phyloP scores from a whole-genome alignment of 2,888 invertebrate genomes.

The Drosophila bunnanda region DNA sequence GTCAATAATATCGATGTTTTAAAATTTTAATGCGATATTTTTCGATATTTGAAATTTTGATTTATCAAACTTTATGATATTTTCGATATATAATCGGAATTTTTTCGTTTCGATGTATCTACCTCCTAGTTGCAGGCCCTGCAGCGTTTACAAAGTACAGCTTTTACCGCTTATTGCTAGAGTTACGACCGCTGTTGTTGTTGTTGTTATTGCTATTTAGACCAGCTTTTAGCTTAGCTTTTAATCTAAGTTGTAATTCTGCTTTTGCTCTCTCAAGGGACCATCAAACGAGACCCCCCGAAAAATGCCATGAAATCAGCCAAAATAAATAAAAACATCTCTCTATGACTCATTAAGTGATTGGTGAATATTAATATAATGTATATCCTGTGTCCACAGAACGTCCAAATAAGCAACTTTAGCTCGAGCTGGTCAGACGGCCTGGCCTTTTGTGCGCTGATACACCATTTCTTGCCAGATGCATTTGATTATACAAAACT shows the following conservation, averaged over 20 bases:
- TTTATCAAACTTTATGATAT: not conserved
- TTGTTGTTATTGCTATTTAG: conserved; percentile 28
- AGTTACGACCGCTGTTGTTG: conserved; percentile 32
- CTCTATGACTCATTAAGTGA: not conserved
- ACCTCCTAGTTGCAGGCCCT: not conserved
- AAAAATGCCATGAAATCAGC: conserved; percentile 30
- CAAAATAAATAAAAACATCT: not conserved
- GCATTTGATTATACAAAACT: conserved; percentile 97
- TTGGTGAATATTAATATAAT: not conserved
- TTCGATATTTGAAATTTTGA: not conserved
- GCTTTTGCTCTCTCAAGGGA: conserved; percentile 16
- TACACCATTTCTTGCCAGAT: conserved; percentile 98
- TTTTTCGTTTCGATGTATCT: not conserved
- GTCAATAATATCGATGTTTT: not conserved
- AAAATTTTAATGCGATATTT: not conserved
- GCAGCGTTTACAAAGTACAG: not conserved
- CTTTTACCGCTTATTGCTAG: conserved; percentile 41
- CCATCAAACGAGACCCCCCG: conserved; percentile 4
- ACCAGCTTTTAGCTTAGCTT: conserved; percentile 11
- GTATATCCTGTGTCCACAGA: conserved; percentile 86
- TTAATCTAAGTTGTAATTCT: conserved; percentile 3
- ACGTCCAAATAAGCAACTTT: conserved; percentile 99
- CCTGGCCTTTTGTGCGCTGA: conserved; percentile 98
- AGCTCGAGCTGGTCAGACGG: conserved; percentile 99
- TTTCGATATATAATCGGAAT: not conserved